Percentiles rank a stretch among this genome's conserved stretches.
phyloP scores from a whole-genome alignment of 2,113 vertebrate species.

The Stomatorhinus ivindoensis region DNA sequence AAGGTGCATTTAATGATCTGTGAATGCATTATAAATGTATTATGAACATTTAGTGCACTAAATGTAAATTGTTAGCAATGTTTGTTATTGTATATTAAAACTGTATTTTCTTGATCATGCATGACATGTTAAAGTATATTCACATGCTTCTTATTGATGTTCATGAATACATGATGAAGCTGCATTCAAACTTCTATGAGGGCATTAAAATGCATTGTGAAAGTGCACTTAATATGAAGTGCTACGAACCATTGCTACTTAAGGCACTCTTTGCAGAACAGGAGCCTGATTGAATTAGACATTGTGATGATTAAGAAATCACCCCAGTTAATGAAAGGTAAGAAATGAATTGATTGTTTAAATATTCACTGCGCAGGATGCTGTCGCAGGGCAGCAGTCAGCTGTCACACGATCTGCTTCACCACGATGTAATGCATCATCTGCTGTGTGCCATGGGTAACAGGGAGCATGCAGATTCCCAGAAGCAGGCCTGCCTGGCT shows the following conservation, averaged over 20 bases:
- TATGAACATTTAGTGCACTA: neutral
- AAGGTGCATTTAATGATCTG: neutral
- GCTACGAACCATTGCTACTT: neutral
- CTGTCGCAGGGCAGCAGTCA: slow-evolving; percentile 52
- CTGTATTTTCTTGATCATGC: neutral
- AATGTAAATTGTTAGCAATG: neutral
- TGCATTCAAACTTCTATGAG: neutral
- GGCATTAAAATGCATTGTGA: neutral
- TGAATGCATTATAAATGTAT: neutral
- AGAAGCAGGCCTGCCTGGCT: slow-evolving; percentile 69
- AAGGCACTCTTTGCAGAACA: neutral
- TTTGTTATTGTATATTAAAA: neutral
- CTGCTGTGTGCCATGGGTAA: slow-evolving; percentile 69
- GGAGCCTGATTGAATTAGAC: neutral
- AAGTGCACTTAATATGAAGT: neutral
- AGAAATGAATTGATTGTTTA: neutral
- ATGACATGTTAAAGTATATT: neutral
- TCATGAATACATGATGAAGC: neutral
- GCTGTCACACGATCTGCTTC: slow-evolving; percentile 62
- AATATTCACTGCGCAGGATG: slow-evolving; percentile 45
- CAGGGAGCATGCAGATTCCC: slow-evolving; percentile 63
- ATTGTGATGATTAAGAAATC: neutral
- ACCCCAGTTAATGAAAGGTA: neutral
- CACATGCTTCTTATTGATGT: neutral
- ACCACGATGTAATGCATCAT: slow-evolving; percentile 58